Evolutionary conservation across 2,888 invertebrate genomes (phyloP).

Genomic region (Suillia variegata): DNA sequence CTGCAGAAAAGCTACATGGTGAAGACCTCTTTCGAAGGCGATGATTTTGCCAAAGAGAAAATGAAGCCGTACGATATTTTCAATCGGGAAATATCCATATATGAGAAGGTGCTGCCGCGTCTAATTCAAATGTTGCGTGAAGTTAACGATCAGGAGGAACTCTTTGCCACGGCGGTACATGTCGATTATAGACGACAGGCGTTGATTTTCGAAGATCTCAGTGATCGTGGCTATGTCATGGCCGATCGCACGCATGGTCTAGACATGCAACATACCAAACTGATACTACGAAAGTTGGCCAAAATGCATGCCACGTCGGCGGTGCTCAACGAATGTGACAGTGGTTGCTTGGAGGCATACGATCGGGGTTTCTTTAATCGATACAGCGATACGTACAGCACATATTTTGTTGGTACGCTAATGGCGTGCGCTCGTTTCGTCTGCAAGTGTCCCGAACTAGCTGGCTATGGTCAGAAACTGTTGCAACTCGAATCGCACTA

Average conservation of each 20-base stretch:
- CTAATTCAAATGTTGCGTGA: conserved; percentile 43
- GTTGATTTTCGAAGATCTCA: conserved; percentile 57
- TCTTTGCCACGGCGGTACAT: conserved; percentile 49
- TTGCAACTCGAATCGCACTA: conserved; percentile 45
- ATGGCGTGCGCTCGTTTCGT: conserved; percentile 50
- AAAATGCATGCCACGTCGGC: conserved; percentile 64
- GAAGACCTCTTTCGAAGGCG: conserved; percentile 52
- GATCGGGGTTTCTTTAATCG: conserved; percentile 58
- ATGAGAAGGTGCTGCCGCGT: conserved; percentile 53
- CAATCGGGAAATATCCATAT: conserved; percentile 57
- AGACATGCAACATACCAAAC: conserved; percentile 59
- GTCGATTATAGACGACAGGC: conserved; percentile 49
- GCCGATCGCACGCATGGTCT: conserved; percentile 53
- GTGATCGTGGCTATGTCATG: conserved; percentile 45
- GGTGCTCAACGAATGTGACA: conserved; percentile 57
- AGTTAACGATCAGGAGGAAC: conserved; percentile 42
- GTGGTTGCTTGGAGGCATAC: conserved; percentile 42
- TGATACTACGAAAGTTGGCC: conserved; percentile 61
- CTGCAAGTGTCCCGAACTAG: conserved; percentile 39
- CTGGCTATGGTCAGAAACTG: conserved; percentile 47
- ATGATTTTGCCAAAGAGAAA: conserved; percentile 46
- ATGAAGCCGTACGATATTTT: conserved; percentile 55
- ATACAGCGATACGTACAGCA: conserved; percentile 52
- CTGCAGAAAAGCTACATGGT: conserved; percentile 37
- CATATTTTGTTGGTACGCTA: conserved; percentile 50